Evolutionary conservation across 2,113 vertebrate species (phyloP).

Genomic region (Cheirogaleus medius): DNA sequence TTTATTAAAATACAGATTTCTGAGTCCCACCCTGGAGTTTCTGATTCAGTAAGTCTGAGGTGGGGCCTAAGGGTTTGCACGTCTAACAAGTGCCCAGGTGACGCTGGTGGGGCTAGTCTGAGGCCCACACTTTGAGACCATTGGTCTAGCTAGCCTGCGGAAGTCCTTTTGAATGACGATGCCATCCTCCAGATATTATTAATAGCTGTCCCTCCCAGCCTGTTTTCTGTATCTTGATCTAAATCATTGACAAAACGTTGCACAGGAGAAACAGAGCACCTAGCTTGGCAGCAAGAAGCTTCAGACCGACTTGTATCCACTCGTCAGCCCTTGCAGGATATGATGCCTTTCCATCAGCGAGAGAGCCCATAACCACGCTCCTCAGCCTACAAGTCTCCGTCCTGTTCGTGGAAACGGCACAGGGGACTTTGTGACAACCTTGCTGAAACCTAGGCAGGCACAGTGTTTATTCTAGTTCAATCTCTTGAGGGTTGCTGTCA

Average conservation of each 20-base stretch:
- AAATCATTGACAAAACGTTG: background rate
- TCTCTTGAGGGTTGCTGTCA: background rate
- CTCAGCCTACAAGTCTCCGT: background rate
- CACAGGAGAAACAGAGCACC: background rate
- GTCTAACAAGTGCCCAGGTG: background rate
- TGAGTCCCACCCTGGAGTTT: background rate
- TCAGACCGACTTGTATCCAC: background rate
- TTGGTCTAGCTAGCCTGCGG: background rate
- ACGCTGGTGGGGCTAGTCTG: background rate
- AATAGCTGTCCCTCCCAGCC: background rate
- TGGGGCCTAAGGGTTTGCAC: background rate
- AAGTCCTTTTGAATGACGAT: background rate
- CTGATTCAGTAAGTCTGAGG: background rate
- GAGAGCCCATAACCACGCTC: background rate
- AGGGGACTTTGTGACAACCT: background rate
- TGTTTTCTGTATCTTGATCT: background rate
- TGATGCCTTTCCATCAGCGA: background rate
- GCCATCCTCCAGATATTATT: background rate
- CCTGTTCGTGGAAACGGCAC: background rate
- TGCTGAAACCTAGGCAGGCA: background rate
- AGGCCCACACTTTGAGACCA: background rate
- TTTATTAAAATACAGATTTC: background rate
- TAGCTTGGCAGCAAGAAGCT: background rate
- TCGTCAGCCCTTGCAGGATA: background rate
- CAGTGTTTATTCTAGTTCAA: background rate